Evolutionary conservation across 2,113 vertebrate genomes (phyloP).

Genomic region (Halichoerus grypus): DNA sequence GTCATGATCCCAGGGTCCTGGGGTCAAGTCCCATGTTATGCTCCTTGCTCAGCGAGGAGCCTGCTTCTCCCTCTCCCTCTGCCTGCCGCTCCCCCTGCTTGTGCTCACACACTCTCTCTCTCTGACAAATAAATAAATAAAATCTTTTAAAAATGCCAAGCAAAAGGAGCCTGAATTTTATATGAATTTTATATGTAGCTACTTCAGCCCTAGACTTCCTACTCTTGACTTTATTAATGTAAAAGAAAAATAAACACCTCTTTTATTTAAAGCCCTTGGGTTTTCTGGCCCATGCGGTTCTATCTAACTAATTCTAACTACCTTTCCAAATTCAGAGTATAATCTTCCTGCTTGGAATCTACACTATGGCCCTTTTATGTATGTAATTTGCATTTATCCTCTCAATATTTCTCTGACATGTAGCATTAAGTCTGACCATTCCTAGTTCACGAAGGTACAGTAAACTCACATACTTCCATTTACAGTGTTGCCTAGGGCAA

Average conservation of each 20-base stretch:
- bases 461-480: background rate
- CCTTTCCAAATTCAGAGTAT: background rate
- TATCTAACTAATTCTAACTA: background rate
- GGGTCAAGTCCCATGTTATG: too few species aligned
- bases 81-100: too few species aligned
- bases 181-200: background rate
- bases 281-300: background rate
- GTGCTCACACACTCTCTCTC: too few species aligned
- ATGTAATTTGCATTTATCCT: background rate
- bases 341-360: background rate
- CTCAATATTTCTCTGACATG: background rate
- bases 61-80: too few species aligned
- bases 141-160: background rate
- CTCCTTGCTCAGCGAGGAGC: too few species aligned
- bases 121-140: too few species aligned
- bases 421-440: background rate
- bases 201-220: background rate
- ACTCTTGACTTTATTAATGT: background rate
- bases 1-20: too few species aligned
- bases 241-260: background rate
- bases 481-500: background rate
- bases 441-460: background rate
- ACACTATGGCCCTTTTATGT: background rate
- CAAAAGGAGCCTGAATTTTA: background rate
- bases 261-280: background rate